Evolutionary conservation across 2,888 invertebrate species (phyloP), one percentile per base, ranked within the genome.

Genomic region (Allophyes oxyacanthae): DNA sequence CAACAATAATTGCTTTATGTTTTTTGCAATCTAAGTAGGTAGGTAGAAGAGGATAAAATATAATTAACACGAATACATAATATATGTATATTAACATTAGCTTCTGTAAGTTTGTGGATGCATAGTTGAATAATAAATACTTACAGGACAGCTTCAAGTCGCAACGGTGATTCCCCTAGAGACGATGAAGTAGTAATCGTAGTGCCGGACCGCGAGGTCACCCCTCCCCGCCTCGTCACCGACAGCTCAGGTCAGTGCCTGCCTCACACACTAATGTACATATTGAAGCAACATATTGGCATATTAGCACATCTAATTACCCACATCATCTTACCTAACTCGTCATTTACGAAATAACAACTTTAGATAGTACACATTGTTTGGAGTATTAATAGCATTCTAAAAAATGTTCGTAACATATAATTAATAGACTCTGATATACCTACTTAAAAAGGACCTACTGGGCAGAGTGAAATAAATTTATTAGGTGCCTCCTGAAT

Each of bases 201-300:
- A 56, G 92, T 92, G 60, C 92, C 92, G 36, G 92, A 92, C 78
- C 86, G 88, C 10, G 91, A 94, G 69, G 95, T 95, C 75, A 94
- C 94, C 54, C 94, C 94, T 32, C 95, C 94, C 63, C 94, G 95
- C 61, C 94, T 95, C 71, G 94, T 90, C 73, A 95, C 95, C 43
- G 96, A 96, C 88, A 95, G 95, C 89, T 95, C 96, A 90, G 96
- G 96, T 96, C 70, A 71, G 82, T 89, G 90, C 81, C 28, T 26
- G 44, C n/a, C 45, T 13, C 28, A 37, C 26, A 41, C 7, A 15
- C n/a, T 36, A 43, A 15, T 36, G 43, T 48, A 50, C 15, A 52
- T 41, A 48, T 37, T 64, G 6, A 13, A 38, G 30, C 13, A 45
- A 32, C 30, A 10, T 40, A 10, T 49, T 30, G 38, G 15, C 15